Conservation (phyloP, 2,888 invertebrate genomes). For the Callyntrura sp. region DNA sequence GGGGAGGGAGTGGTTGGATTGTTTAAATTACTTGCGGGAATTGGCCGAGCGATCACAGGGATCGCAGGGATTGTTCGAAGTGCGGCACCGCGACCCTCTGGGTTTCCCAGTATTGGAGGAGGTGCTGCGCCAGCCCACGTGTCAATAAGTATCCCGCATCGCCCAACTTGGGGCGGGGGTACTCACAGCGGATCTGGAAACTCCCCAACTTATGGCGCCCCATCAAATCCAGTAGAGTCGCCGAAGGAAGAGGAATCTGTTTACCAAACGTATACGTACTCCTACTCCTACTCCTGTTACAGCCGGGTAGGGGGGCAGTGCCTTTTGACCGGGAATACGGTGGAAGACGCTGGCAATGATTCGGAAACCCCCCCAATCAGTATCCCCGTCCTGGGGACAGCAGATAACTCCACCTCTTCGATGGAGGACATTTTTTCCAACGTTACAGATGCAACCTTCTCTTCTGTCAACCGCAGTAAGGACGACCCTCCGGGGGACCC, state of each 20-base stretch:
- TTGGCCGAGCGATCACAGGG: slow-evolving; percentile 45
- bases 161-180: too few relatives aligned
- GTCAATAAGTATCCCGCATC: too few relatives aligned
- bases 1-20: too few relatives aligned
- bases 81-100: too few relatives aligned
- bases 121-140: too few relatives aligned
- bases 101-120: too few relatives aligned
- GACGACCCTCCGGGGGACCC: too few relatives aligned
- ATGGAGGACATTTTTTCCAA: neutral
- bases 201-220: neutral
- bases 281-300: slow-evolving; percentile 52
- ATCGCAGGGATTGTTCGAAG: neutral
- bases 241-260: neutral
- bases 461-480: neutral
- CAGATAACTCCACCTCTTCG: slow-evolving; percentile 24
- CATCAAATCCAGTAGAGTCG: too few relatives aligned
- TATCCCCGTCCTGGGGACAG: too few relatives aligned
- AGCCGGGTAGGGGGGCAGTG: slow-evolving; percentile 66
- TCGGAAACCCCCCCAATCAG: too few relatives aligned
- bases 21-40: slow-evolving; percentile 52
- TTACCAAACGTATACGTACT: slow-evolving; percentile 32
- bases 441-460: neutral
- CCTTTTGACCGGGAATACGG: slow-evolving; percentile 43
- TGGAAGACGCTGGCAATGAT: slow-evolving; percentile 30
- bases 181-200: too few relatives aligned